Evolutionary conservation across 1,140 invertebrate species (phyloP), one percentile per base, ranked within the genome.

Genomic region (Calephelis nemesis): DNA sequence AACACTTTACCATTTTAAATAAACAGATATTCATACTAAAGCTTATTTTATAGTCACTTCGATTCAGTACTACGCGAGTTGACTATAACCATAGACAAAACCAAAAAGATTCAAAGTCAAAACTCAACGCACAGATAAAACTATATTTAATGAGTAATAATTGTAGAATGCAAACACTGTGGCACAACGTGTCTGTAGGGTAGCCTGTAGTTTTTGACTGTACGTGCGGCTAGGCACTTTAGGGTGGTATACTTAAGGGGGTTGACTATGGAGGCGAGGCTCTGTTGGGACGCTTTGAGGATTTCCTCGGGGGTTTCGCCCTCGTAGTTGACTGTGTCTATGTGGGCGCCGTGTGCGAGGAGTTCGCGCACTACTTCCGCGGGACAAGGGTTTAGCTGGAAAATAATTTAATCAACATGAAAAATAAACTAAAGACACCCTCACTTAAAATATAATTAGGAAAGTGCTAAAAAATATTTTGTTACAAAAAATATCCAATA

Each of bases 251-350:
- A 96, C 74, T 94, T 94, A n/a, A 97, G 87, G 5, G 95, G 96
- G 85, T 96, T 95, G n/a, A 97, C 93, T 58, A 96, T 92, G 71
- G 95, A 90, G 71, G 94, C 93, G 45, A 95, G 87, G 63, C 87
- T 88, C 77, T 95, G 95, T 67, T 90, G 91, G 47, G 75, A 76
- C 10, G 92, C 78, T 52, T 93, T 92, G 47, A 97, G 84, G 62
- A 97, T 83, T 68, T 94, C 93, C 64, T 95, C 93, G 72, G 97
- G 97, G 0, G 96, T 97, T 73, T 96, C 94, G 15, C 95, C 95
- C 48, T 95, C 92, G 72, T 94, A 93, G 87, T 99, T 98, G 52
- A 96, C 95, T n/a, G 94, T 93, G 91, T 98, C 98, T 63, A 98
- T 92, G 90, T 99, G 98, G 9, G 96, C 96, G 40, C 97, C 97